These are phyloP conservation scores for Phaetusa simplex DNA, from an alignment of 2,113 vertebrate species.

Conservation along the genomic window DNA sequence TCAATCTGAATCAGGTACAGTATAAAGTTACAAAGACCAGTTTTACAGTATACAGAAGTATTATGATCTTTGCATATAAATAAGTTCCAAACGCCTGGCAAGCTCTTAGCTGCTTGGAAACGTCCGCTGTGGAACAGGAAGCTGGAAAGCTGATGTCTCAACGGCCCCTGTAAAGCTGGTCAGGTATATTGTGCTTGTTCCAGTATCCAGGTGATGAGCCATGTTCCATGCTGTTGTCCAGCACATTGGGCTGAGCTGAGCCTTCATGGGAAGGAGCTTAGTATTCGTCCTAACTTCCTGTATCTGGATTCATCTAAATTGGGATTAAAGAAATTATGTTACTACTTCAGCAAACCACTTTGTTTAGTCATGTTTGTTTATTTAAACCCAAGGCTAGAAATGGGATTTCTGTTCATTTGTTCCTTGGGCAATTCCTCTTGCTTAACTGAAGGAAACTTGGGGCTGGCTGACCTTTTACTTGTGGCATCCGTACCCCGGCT, in stretches of 20 bases:
- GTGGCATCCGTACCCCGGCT: neutral
- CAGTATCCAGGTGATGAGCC: neutral
- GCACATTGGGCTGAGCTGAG: neutral
- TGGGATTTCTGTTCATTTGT: slow-evolving; percentile 15
- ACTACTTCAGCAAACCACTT: slow-evolving; percentile 18
- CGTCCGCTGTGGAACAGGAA: neutral
- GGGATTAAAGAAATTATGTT: slow-evolving; percentile 5
- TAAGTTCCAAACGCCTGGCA: neutral
- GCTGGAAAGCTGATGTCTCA: neutral
- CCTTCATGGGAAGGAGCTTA: neutral
- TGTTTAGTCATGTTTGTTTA: slow-evolving; percentile 48
- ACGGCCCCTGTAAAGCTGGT: neutral
- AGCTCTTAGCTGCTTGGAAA: neutral
- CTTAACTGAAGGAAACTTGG: slow-evolving; percentile 23
- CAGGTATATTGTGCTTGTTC: neutral
- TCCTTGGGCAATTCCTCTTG: slow-evolving; percentile 30
- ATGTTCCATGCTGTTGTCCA: neutral
- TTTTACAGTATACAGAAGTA: neutral
- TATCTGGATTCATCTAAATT: neutral
- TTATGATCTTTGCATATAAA: neutral
- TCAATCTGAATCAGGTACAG: slow-evolving; percentile 85
- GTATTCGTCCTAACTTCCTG: neutral
- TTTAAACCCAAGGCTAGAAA: slow-evolving; percentile 33
- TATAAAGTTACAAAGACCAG: neutral
- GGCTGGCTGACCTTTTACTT: slow-evolving; percentile 1